Base-by-base conservation (phyloP, 2,888 invertebrate genomes). In the Nomada flava region DNA sequence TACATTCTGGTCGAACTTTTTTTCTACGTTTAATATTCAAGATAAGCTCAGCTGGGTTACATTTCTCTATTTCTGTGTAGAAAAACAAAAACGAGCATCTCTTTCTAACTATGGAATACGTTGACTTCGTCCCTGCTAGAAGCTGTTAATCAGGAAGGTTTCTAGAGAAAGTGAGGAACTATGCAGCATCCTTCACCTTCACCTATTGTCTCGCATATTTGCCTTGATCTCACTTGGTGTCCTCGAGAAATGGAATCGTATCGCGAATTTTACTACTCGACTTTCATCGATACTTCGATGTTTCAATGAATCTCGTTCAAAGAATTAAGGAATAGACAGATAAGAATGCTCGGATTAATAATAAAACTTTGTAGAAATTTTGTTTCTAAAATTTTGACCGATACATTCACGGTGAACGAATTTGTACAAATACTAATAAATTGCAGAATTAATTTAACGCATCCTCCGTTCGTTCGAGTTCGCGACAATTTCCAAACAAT, bases 131-230 rank as follows among this genome's bases (percentile, higher is more conserved):
- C 53, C 44, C 63, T 36, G 57, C 26, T 44, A 55, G 26, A 63
- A 64, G 23, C 53, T 23, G 60, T 52, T 78, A 76, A 65, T 63
- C 68, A 57, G 77, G 72, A 84, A 83, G 84, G 79, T 89, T 90
- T 88, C 88, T 83, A 89, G 91, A 91, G 91, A 91, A 91, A 91
- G 91, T 91, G 86, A 85, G 76, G 81, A 77, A 89, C 82, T 13
- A n/a, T 57, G 82, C 84, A 85, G 86, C 88, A 91, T 91, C 91
- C 91, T 92, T 92, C 92, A 92, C 91, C 92, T 91, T 91, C 91
- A 90, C 88, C 86, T 88, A 86, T 89, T 88, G 87, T 87, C 83
- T 77, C 68, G 79, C 65, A 81, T 85, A 79, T 89, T 90, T 76
- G 82, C 85, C 87, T 89, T 86, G 87, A 85, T 90, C 87, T 87